Evolutionary conservation across 2,888 invertebrate genomes (phyloP).

Genomic region (Temnothorax ravouxi): DNA sequence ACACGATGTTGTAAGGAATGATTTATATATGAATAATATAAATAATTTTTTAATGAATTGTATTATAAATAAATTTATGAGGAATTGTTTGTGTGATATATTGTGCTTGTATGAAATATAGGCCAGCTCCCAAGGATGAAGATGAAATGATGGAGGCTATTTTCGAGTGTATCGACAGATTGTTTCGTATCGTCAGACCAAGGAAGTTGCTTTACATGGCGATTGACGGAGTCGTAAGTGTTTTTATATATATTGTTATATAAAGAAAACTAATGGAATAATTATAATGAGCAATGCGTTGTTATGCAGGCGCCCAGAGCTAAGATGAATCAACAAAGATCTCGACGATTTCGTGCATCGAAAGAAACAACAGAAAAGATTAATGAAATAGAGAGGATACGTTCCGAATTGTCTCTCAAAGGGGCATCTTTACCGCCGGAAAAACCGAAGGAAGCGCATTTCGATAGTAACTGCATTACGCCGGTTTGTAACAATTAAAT

Average conservation of each 20-base stretch:
- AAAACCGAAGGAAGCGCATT: slow-evolving; percentile 96
- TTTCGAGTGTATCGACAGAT: slow-evolving; percentile 98
- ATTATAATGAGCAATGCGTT: not conserved
- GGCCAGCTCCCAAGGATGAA: slow-evolving; percentile 98
- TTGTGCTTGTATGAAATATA: slow-evolving; percentile 72
- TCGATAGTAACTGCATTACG: slow-evolving; percentile 99
- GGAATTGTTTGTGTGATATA: not conserved
- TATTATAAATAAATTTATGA: not conserved
- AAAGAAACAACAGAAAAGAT: slow-evolving; percentile 97
- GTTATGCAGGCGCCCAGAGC: slow-evolving; percentile 95
- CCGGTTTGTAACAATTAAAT: slow-evolving; percentile 88
- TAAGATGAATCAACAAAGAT: slow-evolving; percentile 99
- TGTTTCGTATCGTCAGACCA: slow-evolving; percentile 97
- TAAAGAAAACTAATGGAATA: not conserved
- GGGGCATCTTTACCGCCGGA: slow-evolving; percentile 94
- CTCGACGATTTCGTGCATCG: slow-evolving; percentile 97
- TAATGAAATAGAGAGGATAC: slow-evolving; percentile 93
- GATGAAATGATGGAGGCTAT: slow-evolving; percentile 99
- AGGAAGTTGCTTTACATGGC: slow-evolving; percentile 99
- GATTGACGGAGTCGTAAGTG: slow-evolving; percentile 97
- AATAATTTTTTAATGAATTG: not conserved
- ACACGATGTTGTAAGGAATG: not conserved
- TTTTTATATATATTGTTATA: slow-evolving; percentile 34
- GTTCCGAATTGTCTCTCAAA: slow-evolving; percentile 91
- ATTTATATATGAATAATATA: not conserved